Evolutionary conservation across 2,888 invertebrate species (phyloP), one percentile per base, ranked within the genome.

Genomic region (Epiblema foenella): DNA sequence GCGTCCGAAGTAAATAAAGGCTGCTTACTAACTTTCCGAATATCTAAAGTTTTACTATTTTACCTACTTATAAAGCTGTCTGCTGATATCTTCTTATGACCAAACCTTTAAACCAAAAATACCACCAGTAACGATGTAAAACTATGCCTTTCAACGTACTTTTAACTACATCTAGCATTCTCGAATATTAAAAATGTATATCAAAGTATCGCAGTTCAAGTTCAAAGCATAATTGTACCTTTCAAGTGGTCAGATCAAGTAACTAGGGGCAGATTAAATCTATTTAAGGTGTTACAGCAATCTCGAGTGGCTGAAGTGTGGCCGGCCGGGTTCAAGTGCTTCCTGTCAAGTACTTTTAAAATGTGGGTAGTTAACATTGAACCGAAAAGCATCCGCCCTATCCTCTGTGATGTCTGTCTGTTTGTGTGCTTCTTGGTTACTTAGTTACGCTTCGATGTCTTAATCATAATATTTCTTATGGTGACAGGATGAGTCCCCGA

Each of bases 261-360:
- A 85, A 85, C 82, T 88, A 83, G 74, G 81, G 79, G 81, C 77
- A 83, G 82, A 83, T 84, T 83, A 83, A 82, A 83, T 86, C 88
- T 89, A 87, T 91, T 91, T 88, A 85, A 91, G 90, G 91, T 89
- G 90, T 89, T 84, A 83, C 77, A 82, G 79, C 85, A 85, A 91
- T 91, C 90, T 92, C 87, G 72, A 91, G 90, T 86, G 86, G 82
- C 78, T 78, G 74, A 75, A 76, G 77, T 71, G 73, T 73, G 64
- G 69, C 80, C 83, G 81, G 81, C 79, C 80, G 78, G 76, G 77
- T 79, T 86, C 83, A 81, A 90, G 87, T 78, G 83, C 81, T 90
- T 91, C 90, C 90, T 87, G 89, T 85, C 79, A 79, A 83, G 80
- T 79, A 75, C 52, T 72, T 63, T 57, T 63, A 29, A 58, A 46